Evolutionary conservation across 1,140 invertebrate genomes (phyloP), one percentile per base, ranked within the genome.

Genomic region (Protaetia brevitarsis): DNA sequence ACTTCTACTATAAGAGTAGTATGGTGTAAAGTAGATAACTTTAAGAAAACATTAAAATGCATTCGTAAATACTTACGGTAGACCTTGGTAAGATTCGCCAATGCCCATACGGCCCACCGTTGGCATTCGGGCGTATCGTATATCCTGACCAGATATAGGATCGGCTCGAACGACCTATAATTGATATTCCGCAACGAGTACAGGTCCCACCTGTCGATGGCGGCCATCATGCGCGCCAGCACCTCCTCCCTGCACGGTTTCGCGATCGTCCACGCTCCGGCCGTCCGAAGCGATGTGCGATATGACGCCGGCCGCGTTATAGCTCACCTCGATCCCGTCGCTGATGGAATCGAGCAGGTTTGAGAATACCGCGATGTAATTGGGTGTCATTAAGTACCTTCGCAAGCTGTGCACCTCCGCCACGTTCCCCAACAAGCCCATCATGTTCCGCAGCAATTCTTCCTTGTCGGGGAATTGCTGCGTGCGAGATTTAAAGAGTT

Each of bases 91-190:
- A 99, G 84, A 82, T 99, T 99, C 28, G 95, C 95, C 34, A 99
- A 82, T 4, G 96, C 97, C 96, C 96, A 99, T n/a, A 93, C 89
- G 2, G 95, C 94, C 96, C 96, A 98, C 75, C 95, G 88, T 77
- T 97, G 94, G 78, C 94, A 96, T 76, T 94, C 88, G 0, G 92
- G 90, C 2, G 93, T 95, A 69, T 95, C 89, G 74, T 88, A 87
- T 61, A 90, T 86, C 68, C 87, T 83, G 3, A 96, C 83, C 36
- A 98, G 80, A 64, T 90, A 84, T 5, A 98, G 79, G 68, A 97
- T 93, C 2, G 96, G 96, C 75, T 94, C 87, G 82, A 98, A 97
- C 16, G 93, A 96, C 67, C 95, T 87, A 79, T 99, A 99, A 81
- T 99, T 98, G 66, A 99, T 99, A 76, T 97, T 98, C 23, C 97